Conservation (phyloP, 2,888 invertebrate genomes). For the Elgonia sp. region DNA sequence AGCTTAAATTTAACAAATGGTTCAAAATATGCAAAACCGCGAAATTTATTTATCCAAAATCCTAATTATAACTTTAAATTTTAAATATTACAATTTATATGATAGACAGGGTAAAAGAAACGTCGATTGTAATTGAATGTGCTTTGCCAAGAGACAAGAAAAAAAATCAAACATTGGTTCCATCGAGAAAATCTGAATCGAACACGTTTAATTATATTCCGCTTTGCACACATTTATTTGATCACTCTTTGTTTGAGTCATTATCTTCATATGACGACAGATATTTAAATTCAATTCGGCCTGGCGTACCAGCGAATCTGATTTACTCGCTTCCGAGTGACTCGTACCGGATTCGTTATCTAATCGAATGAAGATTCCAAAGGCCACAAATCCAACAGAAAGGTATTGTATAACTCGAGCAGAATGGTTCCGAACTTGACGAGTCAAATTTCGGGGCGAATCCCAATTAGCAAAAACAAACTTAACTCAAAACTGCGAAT, state of each 20-base stretch:
- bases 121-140: conserved; percentile 11
- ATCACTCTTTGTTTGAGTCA: conserved; percentile 54
- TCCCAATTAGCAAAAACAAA: conserved; percentile 63
- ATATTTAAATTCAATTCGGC: conserved; percentile 70
- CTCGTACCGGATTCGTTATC: conserved; percentile 59
- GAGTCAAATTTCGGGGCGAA: conserved; percentile 45
- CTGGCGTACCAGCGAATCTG: conserved; percentile 10
- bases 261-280: conserved; percentile 57
- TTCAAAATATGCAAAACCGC: not conserved
- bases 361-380: conserved; percentile 69
- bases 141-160: not conserved
- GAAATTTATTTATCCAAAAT: not conserved
- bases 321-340: conserved; percentile 48
- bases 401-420: conserved; percentile 40
- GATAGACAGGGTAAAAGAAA: not conserved
- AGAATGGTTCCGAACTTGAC: conserved; percentile 33
- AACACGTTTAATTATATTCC: conserved; percentile 38
- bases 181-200: conserved; percentile 4
- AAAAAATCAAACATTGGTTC: conserved; percentile 52
- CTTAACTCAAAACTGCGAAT: conserved; percentile 30
- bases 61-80: not conserved
- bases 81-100: not conserved
- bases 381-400: conserved; percentile 59
- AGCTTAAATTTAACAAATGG: not conserved
- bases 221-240: conserved; percentile 48